A percentile compares a stretch with the other conserved stretches of the same genome.
These are phyloP conservation scores for Cantharis rufa DNA, from an alignment of 2,888 invertebrate species.

Conservation along the genomic window DNA sequence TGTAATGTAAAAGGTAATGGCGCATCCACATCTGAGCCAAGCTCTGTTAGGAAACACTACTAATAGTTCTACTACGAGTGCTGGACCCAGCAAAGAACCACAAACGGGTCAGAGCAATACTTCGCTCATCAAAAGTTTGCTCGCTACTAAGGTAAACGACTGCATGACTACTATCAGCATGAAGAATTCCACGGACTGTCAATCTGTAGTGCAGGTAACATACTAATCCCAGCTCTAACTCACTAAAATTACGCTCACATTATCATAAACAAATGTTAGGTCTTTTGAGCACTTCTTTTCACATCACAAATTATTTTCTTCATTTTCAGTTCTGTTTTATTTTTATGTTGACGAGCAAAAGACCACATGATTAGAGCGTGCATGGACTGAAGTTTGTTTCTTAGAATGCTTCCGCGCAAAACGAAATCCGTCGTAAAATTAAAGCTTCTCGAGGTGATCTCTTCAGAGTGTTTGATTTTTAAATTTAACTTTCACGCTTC, in stretches of 20 bases:
- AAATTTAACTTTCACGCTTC: neutral
- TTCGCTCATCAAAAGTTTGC: conserved; percentile 88
- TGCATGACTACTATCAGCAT: conserved; percentile 59
- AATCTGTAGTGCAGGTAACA: conserved; percentile 59
- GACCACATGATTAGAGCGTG: neutral
- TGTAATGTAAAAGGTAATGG: conserved; percentile 56
- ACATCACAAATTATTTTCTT: neutral
- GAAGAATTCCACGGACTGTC: conserved; percentile 59
- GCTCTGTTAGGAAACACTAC: conserved; percentile 57
- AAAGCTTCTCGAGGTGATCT: neutral
- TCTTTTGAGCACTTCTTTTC: neutral
- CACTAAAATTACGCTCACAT: conserved; percentile 7
- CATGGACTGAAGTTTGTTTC: neutral
- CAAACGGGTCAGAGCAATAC: conserved; percentile 63
- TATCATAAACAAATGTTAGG: neutral
- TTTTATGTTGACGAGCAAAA: neutral
- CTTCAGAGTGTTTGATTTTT: neutral
- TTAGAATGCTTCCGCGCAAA: neutral
- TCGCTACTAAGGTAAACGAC: conserved; percentile 90
- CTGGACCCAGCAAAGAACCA: conserved; percentile 46
- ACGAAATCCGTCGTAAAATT: neutral
- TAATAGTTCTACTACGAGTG: conserved; percentile 40
- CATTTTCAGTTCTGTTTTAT: neutral
- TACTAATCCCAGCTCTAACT: conserved; percentile 44
- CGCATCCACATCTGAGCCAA: conserved; percentile 67